Evolutionary conservation across 1,140 invertebrate genomes (phyloP), one percentile per base, ranked within the genome.

Genomic region (Ips nitidus): DNA sequence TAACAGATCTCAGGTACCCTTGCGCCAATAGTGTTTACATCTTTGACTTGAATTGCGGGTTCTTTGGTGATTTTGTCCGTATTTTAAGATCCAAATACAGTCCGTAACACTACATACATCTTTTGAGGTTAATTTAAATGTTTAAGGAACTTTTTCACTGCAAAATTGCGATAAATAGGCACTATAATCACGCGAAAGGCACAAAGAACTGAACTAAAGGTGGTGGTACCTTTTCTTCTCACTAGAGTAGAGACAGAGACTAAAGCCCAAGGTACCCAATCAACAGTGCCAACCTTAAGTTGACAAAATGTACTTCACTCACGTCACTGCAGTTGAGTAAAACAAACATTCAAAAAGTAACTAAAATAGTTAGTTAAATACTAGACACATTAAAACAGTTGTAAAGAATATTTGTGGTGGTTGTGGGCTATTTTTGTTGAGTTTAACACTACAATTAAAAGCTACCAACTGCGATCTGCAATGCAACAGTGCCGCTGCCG

Each of bases 21-120:
- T 66, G 52, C 22, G 52, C 53, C 53, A 62, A 47, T n/a, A 69
- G 58, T 69, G 66, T 69, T 69, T 69, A 69, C 66, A 69, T 69
- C 36, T 61, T 68, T 62, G 36, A 69, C 41, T 56, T 69, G 41
- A 47, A 22, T 22, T 22, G 22, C 22, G 22, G 22, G 22, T 53
- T 57, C n/a, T 58, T 22, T 59, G 7, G 4, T n/a, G 3, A 7
- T 65, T 65, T 65, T 2, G 41, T 53, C 50, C 8, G 39, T 39
- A 7, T 45, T 41, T 55, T 55, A 41, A 64, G 55, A 55, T 50
- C 22, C 39, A 56, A 47, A 57, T 40, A 8, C 6, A 43, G 42
- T 57, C 53, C 64, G n/a, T 67, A 59, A 59, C 55, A 50, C 43
- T 43, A 65, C 36, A 52, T 22, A 39, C 8, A 41, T 43, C 45